phyloP scores from a whole-genome alignment of 1,140 invertebrate genomes.

The Chymomyza costata region DNA sequence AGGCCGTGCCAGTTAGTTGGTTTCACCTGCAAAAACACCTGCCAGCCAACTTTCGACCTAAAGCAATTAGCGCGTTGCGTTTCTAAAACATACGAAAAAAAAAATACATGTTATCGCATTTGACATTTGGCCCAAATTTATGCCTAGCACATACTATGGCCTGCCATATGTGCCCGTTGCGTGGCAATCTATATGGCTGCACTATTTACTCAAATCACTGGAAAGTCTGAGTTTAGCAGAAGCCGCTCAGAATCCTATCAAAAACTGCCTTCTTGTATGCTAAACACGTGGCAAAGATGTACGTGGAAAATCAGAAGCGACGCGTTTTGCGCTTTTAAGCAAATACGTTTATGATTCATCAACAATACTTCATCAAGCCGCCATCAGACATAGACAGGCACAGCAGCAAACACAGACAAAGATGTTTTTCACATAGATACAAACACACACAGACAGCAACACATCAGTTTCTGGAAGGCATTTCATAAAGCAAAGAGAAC shows the following conservation, averaged over 20 bases:
- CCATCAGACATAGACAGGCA: constrained; percentile 22
- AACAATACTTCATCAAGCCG: constrained; percentile 67
- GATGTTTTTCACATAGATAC: constrained; percentile 1
- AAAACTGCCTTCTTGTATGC: constrained; percentile 31
- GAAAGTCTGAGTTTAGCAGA: no score
- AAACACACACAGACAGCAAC: background rate
- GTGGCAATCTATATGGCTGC: no score
- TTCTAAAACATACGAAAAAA: constrained; percentile 44
- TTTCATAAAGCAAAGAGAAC: no score
- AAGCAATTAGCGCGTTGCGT: constrained; percentile 59
- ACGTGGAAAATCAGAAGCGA: constrained; percentile 17
- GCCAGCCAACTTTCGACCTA: constrained; percentile 18
- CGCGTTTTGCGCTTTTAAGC: constrained; percentile 58
- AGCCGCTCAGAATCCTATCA: constrained; percentile 27
- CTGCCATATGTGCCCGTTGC: no score
- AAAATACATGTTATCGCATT: constrained; percentile 33
- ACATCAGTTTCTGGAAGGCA: no score
- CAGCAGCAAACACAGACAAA: constrained; percentile 6
- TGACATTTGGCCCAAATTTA: constrained; percentile 34
- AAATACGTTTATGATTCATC: constrained; percentile 68
- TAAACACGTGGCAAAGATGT: constrained; percentile 40
- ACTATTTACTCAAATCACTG: no score
- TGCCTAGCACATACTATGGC: constrained; percentile 7
- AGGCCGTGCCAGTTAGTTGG: constrained; percentile 21
- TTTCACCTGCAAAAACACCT: constrained; percentile 19